A percentile compares a stretch with the other conserved stretches of the same genome.
These are phyloP conservation scores for Idaea aversata DNA, from an alignment of 2,888 invertebrate species.

Conservation along the genomic window DNA sequence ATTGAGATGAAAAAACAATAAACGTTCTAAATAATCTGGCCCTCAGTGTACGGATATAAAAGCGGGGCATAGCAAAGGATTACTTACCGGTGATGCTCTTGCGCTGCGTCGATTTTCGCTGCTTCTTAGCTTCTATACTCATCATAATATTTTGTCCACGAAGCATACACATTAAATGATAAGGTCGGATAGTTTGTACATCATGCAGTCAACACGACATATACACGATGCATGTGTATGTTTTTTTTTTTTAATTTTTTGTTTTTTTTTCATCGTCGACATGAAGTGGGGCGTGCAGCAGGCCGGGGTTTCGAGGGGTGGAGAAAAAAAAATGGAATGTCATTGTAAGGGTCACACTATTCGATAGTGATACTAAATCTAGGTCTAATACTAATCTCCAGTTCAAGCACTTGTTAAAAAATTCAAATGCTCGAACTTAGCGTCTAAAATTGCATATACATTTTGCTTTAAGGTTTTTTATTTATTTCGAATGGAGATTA, in stretches of 20 bases:
- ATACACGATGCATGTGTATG: slow-evolving; percentile 77
- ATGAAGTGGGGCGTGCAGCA: slow-evolving; percentile 71
- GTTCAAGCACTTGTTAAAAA: slow-evolving; percentile 45
- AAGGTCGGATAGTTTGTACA: slow-evolving; percentile 66
- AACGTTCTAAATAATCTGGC: slow-evolving; percentile 41
- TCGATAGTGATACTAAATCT: slow-evolving; percentile 64
- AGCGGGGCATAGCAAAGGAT: slow-evolving; percentile 71
- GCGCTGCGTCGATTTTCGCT: slow-evolving; percentile 84
- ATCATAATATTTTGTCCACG: slow-evolving; percentile 46
- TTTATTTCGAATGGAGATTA: slow-evolving; percentile 59
- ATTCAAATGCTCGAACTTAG: slow-evolving; percentile 51
- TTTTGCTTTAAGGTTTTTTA: slow-evolving; percentile 57
- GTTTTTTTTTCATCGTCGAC: slow-evolving; percentile 66
- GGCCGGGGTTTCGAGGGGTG: slow-evolving; percentile 69
- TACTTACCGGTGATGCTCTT: slow-evolving; percentile 94
- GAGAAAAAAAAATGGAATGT: slow-evolving; percentile 76
- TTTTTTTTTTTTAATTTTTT: slow-evolving; percentile 47
- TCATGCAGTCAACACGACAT: slow-evolving; percentile 79
- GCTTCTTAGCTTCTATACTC: slow-evolving; percentile 95
- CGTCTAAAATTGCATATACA: slow-evolving; percentile 64
- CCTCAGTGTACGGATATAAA: slow-evolving; percentile 57
- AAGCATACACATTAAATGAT: slow-evolving; percentile 73
- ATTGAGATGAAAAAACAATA: slow-evolving; percentile 8
- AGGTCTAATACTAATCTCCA: slow-evolving; percentile 39
- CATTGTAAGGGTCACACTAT: slow-evolving; percentile 77